Conservation (phyloP, 1,140 invertebrate genomes). For the Chionoecetes opilio region DNA sequence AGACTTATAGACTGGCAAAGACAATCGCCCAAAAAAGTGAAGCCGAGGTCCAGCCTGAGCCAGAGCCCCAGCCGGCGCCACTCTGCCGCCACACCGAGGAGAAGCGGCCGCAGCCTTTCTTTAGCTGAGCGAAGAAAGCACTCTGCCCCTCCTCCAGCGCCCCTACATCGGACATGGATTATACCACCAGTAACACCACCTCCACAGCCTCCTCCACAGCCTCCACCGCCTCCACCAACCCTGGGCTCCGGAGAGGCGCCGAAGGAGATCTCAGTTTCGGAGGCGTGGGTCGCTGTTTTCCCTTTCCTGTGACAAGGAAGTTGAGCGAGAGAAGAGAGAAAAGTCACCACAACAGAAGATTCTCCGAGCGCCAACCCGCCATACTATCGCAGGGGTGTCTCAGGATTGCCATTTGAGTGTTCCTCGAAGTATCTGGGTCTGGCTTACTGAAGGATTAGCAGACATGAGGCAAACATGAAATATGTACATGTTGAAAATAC, state of each 20-base stretch:
- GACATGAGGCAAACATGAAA: no score
- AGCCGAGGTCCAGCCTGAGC: background rate
- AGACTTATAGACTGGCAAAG: conserved; percentile 37
- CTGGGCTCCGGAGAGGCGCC: conserved; percentile 50
- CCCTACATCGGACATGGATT: background rate
- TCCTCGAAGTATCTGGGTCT: conserved; percentile 60
- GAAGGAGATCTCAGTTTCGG: conserved; percentile 56
- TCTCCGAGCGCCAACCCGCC: conserved; percentile 52
- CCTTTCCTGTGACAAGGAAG: conserved; percentile 52
- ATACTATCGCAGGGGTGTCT: conserved; percentile 55
- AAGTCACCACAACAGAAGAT: conserved; percentile 54
- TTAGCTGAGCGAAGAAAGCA: background rate
- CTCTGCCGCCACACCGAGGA: conserved; percentile 1
- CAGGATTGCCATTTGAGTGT: conserved; percentile 61
- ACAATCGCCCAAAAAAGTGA: background rate
- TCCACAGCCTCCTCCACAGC: no score
- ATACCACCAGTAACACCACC: background rate
- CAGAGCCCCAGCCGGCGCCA: conserved; percentile 1
- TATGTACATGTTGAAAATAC: no score
- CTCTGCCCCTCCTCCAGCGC: conserved; percentile 60
- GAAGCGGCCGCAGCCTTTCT: background rate
- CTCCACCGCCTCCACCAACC: background rate
- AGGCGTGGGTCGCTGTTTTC: conserved; percentile 68
- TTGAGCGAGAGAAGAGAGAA: conserved; percentile 1
- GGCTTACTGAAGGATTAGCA: conserved; percentile 14